Conservation (phyloP, 2,888 invertebrate genomes). For the Nasonovia ribisnigri region DNA sequence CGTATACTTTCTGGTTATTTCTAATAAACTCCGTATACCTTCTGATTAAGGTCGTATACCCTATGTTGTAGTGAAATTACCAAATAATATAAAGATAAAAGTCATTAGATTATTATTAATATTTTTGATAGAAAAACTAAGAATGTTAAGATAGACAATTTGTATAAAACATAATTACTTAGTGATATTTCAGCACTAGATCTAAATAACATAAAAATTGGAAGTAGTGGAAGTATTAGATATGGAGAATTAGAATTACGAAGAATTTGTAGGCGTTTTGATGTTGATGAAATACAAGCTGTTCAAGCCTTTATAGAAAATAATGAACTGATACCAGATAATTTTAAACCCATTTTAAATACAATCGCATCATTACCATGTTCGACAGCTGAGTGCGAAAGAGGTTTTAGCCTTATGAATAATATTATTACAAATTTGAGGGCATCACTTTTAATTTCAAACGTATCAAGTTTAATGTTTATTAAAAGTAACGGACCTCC, state of each 20-base stretch:
- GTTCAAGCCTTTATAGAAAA: not conserved
- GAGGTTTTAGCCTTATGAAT: constrained; percentile 20
- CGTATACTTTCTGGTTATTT: too few relatives aligned
- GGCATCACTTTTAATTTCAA: not conserved
- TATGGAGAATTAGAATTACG: constrained; percentile 9
- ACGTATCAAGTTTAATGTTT: constrained; percentile 12
- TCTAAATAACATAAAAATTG: not conserved
- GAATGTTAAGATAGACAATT: too few relatives aligned
- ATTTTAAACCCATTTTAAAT: constrained; percentile 6
- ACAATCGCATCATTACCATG: not conserved
- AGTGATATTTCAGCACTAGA: not conserved
- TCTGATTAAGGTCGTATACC: too few relatives aligned
- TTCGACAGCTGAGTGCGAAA: constrained; percentile 30
- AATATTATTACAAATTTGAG: constrained; percentile 15
- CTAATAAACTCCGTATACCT: too few relatives aligned
- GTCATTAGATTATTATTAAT: too few relatives aligned
- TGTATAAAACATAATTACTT: not conserved
- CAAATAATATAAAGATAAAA: too few relatives aligned
- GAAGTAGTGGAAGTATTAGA: not conserved
- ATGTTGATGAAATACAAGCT: not conserved
- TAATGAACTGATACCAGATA: not conserved
- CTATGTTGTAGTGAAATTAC: too few relatives aligned
- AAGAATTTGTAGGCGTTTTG: constrained; percentile 13
- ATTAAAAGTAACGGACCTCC: not conserved
- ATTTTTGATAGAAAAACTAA: too few relatives aligned